Evolutionary conservation across 2,113 vertebrate species (phyloP), one percentile per base, ranked within the genome.

Genomic region (Hypocryptadius cinnamomeus): DNA sequence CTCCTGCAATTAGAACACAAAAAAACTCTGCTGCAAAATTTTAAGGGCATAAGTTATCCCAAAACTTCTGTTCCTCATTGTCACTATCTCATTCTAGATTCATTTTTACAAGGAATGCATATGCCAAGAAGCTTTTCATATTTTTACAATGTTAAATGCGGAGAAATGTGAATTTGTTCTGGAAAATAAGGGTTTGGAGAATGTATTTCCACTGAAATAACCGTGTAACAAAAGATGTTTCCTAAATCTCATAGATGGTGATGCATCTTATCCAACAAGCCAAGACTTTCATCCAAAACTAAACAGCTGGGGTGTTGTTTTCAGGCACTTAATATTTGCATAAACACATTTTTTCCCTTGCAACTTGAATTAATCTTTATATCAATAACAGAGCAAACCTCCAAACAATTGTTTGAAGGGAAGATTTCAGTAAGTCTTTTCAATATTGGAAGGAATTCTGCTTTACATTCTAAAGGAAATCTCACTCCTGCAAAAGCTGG

Each of bases 261-360:
- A 89, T 91, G 48, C 37, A 50, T 95, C 61, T 88, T 61, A 48
- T 21, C 63, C 57, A 77, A 74, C 61, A 91, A 90, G 93, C 91
- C 95, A 95, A 93, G 61, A 85, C 35, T 92, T 96, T 94, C 57
- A 85, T 92, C 70, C 89, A 96, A 94, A 91, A 51, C 90, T 86
- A 94, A 95, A 93, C 93, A 93, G 93, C 88, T 95, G 91, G 73
- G 79, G 74, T 93, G 90, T 83, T 66, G 63, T 79, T 95, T 84
- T 94, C 89, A 94, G 60, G 77, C 91, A 95, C 94, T 94, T 94
- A 96, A 94, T 95, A 91, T 92, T 93, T 97, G 89, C 90, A 91
- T 94, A 92, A 92, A 93, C 83, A 86, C 82, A 76, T 93, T 92
- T 95, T 71, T 95, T 79, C 83, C 70, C 79, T 72, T 86, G 61